phyloP scores from a whole-genome alignment of 2,888 invertebrate species.

The Alentia gelatinosa region DNA sequence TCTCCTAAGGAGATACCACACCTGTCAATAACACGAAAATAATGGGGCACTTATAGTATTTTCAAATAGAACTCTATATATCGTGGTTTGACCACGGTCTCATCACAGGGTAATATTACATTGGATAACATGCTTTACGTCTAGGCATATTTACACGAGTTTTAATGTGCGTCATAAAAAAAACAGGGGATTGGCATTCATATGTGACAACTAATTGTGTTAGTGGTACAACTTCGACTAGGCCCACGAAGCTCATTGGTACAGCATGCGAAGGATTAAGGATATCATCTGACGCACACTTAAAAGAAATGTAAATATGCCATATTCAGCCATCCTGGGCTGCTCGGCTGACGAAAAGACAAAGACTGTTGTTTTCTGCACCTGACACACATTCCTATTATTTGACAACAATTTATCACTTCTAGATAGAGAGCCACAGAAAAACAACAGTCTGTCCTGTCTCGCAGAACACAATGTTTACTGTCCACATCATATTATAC shows the following conservation, averaged over 20 bases:
- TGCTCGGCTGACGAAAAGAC: neutral
- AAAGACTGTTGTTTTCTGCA: neutral
- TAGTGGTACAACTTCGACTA: neutral
- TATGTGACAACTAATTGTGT: neutral
- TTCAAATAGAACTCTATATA: neutral
- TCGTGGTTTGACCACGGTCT: slow-evolving; percentile 17
- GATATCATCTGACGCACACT: neutral
- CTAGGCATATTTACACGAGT: slow-evolving; percentile 10
- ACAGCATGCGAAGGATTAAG: neutral
- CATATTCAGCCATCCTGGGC: neutral
- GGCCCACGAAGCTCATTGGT: neutral
- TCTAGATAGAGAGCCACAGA: too few species aligned
- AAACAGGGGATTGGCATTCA: neutral
- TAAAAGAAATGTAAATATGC: slow-evolving; percentile 19
- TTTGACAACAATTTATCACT: too few species aligned
- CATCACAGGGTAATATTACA: slow-evolving; percentile 23
- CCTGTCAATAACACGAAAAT: neutral
- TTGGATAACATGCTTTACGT: neutral
- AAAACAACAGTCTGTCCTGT: neutral
- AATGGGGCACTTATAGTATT: neutral
- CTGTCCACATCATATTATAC: slow-evolving; percentile 36
- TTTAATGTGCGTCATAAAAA: slow-evolving; percentile 11
- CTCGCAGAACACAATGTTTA: slow-evolving; percentile 21
- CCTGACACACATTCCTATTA: too few species aligned
- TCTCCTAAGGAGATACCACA: neutral